These are phyloP conservation scores for Acrocephalus arundinaceus DNA, from an alignment of 2,113 vertebrate species.

Conservation along the genomic window DNA sequence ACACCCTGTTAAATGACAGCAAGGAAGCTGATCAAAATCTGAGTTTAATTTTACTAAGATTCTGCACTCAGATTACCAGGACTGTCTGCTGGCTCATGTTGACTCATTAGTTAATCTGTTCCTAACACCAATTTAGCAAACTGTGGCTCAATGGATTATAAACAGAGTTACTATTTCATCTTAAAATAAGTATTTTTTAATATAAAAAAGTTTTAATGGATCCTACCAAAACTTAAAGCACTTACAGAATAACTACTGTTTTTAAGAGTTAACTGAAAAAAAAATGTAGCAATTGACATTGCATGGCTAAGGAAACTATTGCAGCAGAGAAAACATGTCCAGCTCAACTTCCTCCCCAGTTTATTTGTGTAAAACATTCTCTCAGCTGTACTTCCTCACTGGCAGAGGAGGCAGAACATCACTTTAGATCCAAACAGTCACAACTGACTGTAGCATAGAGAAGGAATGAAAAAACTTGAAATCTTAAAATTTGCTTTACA, in stretches of 20 bases:
- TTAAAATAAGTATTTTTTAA: neutral
- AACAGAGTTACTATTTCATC: neutral
- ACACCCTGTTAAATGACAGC: neutral
- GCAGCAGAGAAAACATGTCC: neutral
- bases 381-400: neutral
- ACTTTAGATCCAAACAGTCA: neutral
- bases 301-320: neutral
- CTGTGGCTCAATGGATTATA: neutral
- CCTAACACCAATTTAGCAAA: neutral
- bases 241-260: neutral
- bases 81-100: neutral
- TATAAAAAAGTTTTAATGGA: neutral
- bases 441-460: neutral
- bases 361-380: neutral
- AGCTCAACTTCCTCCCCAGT: neutral
- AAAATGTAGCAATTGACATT: neutral
- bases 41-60: neutral
- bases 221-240: neutral
- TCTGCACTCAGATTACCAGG: neutral
- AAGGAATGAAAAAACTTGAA: neutral
- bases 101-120: neutral
- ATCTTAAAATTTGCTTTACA: neutral
- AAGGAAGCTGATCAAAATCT: neutral
- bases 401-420: neutral
- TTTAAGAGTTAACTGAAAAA: neutral